Conservation (phyloP, 2,888 invertebrate genomes). For the Erebia palarica region DNA sequence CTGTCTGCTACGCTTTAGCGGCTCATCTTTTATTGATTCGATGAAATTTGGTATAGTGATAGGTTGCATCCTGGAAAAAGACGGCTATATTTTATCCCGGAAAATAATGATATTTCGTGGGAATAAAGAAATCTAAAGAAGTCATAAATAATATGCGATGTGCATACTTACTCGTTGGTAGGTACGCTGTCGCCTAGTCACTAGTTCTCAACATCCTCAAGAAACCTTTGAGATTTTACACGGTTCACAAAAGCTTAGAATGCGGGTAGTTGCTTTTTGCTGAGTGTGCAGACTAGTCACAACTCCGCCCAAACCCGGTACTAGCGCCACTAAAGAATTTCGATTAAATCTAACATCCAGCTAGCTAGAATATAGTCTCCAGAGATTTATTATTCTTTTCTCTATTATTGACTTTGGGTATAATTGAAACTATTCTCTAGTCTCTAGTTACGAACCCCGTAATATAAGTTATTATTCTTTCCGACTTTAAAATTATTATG, state of each 20-base stretch:
- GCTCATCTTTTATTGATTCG: too few species aligned
- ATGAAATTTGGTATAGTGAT: too few species aligned
- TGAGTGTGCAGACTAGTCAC: slow-evolving; percentile 73
- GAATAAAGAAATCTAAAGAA: too few species aligned
- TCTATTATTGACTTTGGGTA: slow-evolving; percentile 13
- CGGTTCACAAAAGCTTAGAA: slow-evolving; percentile 62
- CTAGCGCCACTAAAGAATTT: slow-evolving; percentile 42
- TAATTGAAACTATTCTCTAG: background rate
- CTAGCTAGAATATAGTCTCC: slow-evolving; percentile 33
- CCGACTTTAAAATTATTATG: too few species aligned
- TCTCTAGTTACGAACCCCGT: too few species aligned
- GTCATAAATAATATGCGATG: too few species aligned
- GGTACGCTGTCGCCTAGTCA: background rate
- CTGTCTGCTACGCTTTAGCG: too few species aligned
- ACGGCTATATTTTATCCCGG: too few species aligned
- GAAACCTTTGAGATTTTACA: background rate
- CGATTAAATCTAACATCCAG: slow-evolving; percentile 37
- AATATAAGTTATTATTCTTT: too few species aligned
- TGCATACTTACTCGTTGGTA: background rate
- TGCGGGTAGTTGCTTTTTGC: slow-evolving; percentile 76
- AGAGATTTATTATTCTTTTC: slow-evolving; percentile 28
- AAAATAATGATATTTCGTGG: too few species aligned
- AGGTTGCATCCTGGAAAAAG: too few species aligned
- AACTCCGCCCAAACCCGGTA: slow-evolving; percentile 60
- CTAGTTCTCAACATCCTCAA: background rate